These are phyloP conservation scores for Brotula barbata DNA, from an alignment of 2,797 vertebrate species.

Conservation along the genomic window DNA sequence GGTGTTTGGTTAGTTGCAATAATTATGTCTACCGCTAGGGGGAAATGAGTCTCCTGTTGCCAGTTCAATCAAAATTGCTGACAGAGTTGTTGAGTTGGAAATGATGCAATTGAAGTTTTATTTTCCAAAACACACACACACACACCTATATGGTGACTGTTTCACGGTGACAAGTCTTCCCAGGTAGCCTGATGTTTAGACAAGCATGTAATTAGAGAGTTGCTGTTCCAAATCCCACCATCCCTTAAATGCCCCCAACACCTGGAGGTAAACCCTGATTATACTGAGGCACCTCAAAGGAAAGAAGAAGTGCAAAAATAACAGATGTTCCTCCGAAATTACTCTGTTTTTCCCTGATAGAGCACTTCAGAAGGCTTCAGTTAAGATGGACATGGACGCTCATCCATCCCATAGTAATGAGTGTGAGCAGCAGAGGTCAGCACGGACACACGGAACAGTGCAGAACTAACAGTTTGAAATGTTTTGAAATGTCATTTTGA, in stretches of 20 bases:
- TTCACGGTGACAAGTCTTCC: not conserved
- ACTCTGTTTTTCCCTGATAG: not conserved
- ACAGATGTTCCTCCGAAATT: not conserved
- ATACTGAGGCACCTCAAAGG: not conserved
- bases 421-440: not conserved
- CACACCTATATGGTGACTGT: constrained; percentile 10
- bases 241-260: not conserved
- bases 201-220: not conserved
- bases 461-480: not conserved
- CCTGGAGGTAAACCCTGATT: not conserved
- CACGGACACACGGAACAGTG: not conserved
- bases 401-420: too few relatives aligned
- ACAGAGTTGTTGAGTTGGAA: not conserved
- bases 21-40: constrained; percentile 13
- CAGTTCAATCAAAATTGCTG: too few relatives aligned
- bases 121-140: not conserved
- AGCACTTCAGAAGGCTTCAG: not conserved
- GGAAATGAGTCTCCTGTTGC: constrained; percentile 5
- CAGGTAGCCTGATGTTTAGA: not conserved
- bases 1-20: not conserved
- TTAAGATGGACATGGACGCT: not conserved
- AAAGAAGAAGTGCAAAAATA: not conserved
- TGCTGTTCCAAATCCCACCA: not conserved
- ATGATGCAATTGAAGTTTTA: not conserved
- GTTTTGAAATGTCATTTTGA: not conserved